Conservation (phyloP, 2,888 invertebrate genomes). For the Galerucella pusilla region DNA sequence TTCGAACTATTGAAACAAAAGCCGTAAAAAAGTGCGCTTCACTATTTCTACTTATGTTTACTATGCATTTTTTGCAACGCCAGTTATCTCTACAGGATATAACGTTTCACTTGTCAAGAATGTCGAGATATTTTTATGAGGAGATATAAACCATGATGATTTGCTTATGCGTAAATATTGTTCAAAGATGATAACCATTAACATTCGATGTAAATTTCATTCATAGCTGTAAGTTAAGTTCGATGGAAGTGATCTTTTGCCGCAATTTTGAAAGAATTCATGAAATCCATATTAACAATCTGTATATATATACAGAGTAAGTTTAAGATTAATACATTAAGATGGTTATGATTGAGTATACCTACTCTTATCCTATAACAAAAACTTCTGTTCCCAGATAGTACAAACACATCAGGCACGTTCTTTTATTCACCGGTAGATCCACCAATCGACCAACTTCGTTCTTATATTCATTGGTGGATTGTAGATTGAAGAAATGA, state of each 20-base stretch:
- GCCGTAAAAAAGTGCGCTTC: constrained; percentile 33
- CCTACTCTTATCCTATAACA: no score
- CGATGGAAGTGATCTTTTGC: background rate
- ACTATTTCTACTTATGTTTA: constrained; percentile 40
- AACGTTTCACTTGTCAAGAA: constrained; percentile 38
- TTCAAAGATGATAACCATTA: background rate
- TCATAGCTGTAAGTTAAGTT: background rate
- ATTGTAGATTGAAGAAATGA: no score
- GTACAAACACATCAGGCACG: no score
- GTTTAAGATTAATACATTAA: no score
- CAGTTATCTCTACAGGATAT: constrained; percentile 39
- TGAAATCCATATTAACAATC: no score
- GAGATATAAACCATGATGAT: constrained; percentile 26
- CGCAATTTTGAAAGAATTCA: no score
- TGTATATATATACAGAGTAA: no score
- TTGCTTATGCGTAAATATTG: constrained; percentile 18
- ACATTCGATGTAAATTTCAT: background rate
- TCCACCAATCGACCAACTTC: no score
- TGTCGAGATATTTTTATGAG: constrained; percentile 32
- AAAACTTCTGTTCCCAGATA: no score
- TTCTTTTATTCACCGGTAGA: no score
- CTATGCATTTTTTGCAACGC: constrained; percentile 51
- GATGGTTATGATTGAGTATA: no score
- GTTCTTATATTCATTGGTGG: no score
- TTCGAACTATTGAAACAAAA: constrained; percentile 26